Base-by-base conservation (phyloP, 2,797 vertebrate species). In the Austrolebias charrua region DNA sequence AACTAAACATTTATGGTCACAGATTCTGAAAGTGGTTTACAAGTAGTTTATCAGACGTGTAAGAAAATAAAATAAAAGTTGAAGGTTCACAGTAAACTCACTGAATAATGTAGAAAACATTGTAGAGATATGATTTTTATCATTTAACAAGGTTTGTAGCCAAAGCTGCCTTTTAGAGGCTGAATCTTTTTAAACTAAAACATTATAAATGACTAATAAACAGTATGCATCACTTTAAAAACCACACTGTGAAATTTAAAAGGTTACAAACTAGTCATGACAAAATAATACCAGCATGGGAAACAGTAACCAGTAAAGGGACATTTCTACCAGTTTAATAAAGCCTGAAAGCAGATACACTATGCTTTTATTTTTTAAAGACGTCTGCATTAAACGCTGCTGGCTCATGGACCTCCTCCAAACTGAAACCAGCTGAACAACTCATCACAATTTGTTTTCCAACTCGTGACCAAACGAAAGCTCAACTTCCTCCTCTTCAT, bases 11-110 rank as follows among this genome's bases (percentile, higher is more conserved):
- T 31, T 61, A 44, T 33, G 28, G n/a, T 86, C 74, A 85, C 69
- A 79, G 52, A 75, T 43, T 63, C 6, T 48, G 3, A 29, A 55
- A 79, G 71, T 81, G 69, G 77, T 80, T 56, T 5, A 67, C 40
- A 33, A 46, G 16, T 49, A 31, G 42, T 56, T 55, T 5, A 58
- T 35, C 9, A 45, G 40, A 49, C 20, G 51, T 1, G 31, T 7
- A 20, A 49, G 46, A 47, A 15, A 8, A 31, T 3, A 13, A 45
- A 7, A 24, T 16, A 16, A 40, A 50, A 33, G 6, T 1, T 20
- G 29, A 52, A 33, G 7, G 52, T 52, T 62, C n/a, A 63, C 48
- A 63, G n/a, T 24, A 33, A 59, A 46, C 66, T 48, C 49, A 18
- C 35, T 15, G 19, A 24, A 18, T 18, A 13, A 42, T 31, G 35